Evolutionary conservation across 2,888 invertebrate genomes (phyloP), one percentile per base, ranked within the genome.

Genomic region (Agrochola macilenta): DNA sequence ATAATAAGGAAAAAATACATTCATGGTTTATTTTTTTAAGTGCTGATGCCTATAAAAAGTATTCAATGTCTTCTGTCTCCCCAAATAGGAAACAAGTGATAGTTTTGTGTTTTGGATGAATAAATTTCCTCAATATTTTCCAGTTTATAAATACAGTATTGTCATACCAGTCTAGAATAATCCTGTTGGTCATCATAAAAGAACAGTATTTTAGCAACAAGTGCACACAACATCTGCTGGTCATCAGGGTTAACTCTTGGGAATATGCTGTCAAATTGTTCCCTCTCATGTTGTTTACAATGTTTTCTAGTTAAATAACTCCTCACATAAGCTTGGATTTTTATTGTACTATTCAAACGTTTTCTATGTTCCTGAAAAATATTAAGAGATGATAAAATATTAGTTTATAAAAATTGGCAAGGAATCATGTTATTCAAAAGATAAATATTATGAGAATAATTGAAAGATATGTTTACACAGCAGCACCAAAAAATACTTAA

Each of bases 241-340:
- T 97, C 93, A 66, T 96, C 95, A 70, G 93, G 93, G 82, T 94
- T 95, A 76, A 96, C 93, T 69, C 92, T 93, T 65, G 97, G 96
- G 79, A 97, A 96, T 65, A 96, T 95, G 49, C 95, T 95, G 91
- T 99, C 98, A 95, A 98, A 99, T 70, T 97, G 96, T 69, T 95
- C 94, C 71, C 99, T 97, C 90, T 98, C 97, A 77, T 95, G 92
- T 73, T 97, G 97, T 93, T 98, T 98, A 82, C 97, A 97, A 61
- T 97, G 97, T 92, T 98, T 98, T 49, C 98, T 97, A 58, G 97
- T 96, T 43, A 98, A 95, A 89, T 98, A 98, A 87, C 98, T 98
- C 79, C 99, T 97, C 12, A 98, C 97, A 93, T 97, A 98, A 0
- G 98, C 98, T 94, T 99, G 99, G 78, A 99, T 97, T 90, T 98